phyloP scores from a whole-genome alignment of 2,797 vertebrate species.

The Galagoides demidoff region DNA sequence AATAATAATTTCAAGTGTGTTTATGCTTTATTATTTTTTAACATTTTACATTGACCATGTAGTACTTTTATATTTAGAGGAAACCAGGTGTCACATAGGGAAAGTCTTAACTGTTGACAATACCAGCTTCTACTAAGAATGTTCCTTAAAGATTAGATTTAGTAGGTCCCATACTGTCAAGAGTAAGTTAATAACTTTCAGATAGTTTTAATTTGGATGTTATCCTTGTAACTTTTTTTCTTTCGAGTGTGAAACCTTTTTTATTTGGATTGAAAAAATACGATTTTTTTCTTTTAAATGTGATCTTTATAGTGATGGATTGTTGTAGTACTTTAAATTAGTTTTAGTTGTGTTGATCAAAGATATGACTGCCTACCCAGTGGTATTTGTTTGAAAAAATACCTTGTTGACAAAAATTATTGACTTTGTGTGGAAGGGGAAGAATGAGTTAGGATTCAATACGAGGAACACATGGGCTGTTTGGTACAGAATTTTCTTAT shows the following conservation, averaged over 20 bases:
- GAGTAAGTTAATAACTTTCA: constrained; percentile 15
- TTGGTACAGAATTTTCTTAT: background rate
- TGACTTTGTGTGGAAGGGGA: background rate
- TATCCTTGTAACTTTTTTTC: constrained; percentile 32
- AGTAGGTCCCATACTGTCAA: background rate
- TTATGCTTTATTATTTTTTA: background rate
- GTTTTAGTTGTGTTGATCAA: constrained; percentile 23
- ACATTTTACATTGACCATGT: background rate
- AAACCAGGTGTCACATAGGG: background rate
- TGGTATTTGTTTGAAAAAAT: constrained; percentile 32
- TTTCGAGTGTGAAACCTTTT: background rate
- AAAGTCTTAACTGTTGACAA: constrained; percentile 24
- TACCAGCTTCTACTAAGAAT: background rate
- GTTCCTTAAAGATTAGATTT: constrained; percentile 25
- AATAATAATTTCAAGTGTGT: constrained; percentile 36
- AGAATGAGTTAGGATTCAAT: background rate
- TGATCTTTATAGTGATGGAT: constrained; percentile 3
- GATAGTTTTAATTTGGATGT: constrained; percentile 29
- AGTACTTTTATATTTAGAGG: background rate
- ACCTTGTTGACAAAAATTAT: constrained; percentile 38
- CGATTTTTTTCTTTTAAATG: background rate
- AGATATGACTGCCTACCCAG: background rate
- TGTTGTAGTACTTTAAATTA: constrained; percentile 13
- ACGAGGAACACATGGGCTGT: background rate
- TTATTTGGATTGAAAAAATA: background rate